phyloP scores from a whole-genome alignment of 2,113 vertebrate species.

The Pangasianodon gigas region DNA sequence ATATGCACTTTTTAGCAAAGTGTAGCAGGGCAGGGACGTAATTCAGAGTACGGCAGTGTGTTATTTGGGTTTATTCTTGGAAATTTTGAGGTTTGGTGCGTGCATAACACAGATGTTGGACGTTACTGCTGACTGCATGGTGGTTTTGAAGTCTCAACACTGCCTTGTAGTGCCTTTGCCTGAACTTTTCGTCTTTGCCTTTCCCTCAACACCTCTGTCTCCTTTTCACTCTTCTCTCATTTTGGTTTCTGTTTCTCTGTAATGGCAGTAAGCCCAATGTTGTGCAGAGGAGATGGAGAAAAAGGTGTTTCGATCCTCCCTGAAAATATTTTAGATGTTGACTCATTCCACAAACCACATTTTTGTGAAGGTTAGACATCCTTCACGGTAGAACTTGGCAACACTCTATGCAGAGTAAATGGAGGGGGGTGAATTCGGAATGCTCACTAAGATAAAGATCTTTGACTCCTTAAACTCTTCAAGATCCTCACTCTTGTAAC shows the following conservation, averaged over 20 bases:
- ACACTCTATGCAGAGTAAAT: constrained; percentile 8
- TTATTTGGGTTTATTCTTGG: constrained; percentile 56
- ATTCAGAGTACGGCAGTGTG: constrained; percentile 31
- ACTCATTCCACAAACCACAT: constrained; percentile 66
- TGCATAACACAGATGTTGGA: constrained; percentile 46
- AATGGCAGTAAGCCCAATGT: not conserved
- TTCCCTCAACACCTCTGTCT: not conserved
- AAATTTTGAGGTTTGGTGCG: constrained; percentile 43
- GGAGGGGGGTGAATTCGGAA: not conserved
- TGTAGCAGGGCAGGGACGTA: constrained; percentile 25
- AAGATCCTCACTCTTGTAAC: not conserved
- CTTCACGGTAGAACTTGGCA: constrained; percentile 18
- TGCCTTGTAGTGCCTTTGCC: not conserved
- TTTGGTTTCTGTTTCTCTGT: not conserved
- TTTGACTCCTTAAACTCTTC: constrained; percentile 7
- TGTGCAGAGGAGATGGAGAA: not conserved
- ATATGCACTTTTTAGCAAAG: constrained; percentile 8
- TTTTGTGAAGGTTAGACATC: constrained; percentile 57
- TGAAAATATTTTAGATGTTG: constrained; percentile 69
- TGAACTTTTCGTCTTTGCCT: constrained; percentile 17
- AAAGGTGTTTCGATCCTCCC: constrained; percentile 32
- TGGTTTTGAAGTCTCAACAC: constrained; percentile 26
- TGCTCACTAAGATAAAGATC: not conserved
- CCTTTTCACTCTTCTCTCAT: constrained; percentile 15
- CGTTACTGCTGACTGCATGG: constrained; percentile 36